Base-by-base conservation (phyloP, 30 jellyfish, hydroid and myxozoan genomes). In the Nemopilema nomurai region DNA sequence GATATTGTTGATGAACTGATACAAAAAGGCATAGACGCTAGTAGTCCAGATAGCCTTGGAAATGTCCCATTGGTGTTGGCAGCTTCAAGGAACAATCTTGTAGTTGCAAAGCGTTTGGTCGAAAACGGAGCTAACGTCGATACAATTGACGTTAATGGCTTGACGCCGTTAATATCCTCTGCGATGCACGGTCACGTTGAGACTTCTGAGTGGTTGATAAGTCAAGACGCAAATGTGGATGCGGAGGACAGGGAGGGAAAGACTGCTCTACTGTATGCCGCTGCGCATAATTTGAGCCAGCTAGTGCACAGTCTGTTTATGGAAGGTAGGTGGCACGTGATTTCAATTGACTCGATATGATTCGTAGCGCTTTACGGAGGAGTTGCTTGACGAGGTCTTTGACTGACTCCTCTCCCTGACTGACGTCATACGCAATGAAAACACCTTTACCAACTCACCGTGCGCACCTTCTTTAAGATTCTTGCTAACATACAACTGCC, bases 221-320 rank as follows among this genome's bases (percentile, higher is more conserved):
- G 82, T 18, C 89, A 73, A 63, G 95, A 78, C 30, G 89, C 95
- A 22, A 80, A 86, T 57, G 84, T 76, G 4, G 76, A 76, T 67
- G 89, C 67, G 27, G 85, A 77, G 71, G 95, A 86, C 51, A 24
- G 52, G 32, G 74, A 86, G 22, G 95, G 89, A 19, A 49, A 84
- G 52, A 76, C 95, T 4, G 80, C 83, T 18, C 57, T 86, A 74
- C 52, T 86, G 32, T 16, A 71, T 23, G 89, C 95, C 3, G 95
- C 83, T 25, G 70, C 73, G 22, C 23, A 69, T 13, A 74, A 69
- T 28, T 30, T 77, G 41, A 26, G 75, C 21, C 84, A 70, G 27
- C 81, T 86, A 8, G 88, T 86, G 28, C 82, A 78, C n/a, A 28
- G 65, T 26, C 89, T 86, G 19, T 77, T 86, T 50, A 73, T 78